Conservation (phyloP, 2,888 invertebrate species). For the Prostheceraeus crozeri region DNA sequence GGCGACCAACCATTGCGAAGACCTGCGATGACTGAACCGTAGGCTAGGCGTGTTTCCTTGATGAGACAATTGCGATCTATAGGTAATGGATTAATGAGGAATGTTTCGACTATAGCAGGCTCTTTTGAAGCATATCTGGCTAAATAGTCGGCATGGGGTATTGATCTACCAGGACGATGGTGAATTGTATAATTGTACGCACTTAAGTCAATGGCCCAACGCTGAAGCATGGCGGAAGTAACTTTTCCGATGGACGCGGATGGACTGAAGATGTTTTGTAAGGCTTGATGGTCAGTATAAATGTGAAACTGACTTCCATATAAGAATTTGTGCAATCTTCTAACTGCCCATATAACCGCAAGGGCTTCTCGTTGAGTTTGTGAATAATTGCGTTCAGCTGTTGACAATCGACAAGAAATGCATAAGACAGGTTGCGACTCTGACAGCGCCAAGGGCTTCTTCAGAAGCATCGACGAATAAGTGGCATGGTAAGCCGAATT, state of each 20-base stretch:
- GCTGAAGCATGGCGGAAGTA: slow-evolving; percentile 21
- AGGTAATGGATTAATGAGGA: slow-evolving; percentile 21
- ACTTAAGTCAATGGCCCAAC: slow-evolving; percentile 23
- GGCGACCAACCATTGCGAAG: slow-evolving; percentile 13
- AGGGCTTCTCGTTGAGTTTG: slow-evolving; percentile 18
- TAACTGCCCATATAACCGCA: slow-evolving; percentile 20
- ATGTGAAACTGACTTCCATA: slow-evolving; percentile 13
- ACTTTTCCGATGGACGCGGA: background rate
- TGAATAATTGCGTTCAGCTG: background rate
- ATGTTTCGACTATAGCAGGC: slow-evolving; percentile 7
- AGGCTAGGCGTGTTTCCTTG: background rate
- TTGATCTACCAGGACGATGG: slow-evolving; percentile 13
- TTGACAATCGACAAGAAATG: background rate
- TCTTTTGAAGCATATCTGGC: slow-evolving; percentile 7
- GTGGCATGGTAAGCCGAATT: background rate
- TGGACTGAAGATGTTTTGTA: slow-evolving; percentile 6
- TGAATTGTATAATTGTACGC: slow-evolving; percentile 20
- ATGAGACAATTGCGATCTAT: slow-evolving; percentile 9
- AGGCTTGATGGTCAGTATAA: slow-evolving; percentile 12
- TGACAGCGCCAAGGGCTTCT: slow-evolving; percentile 12
- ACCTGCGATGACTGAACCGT: slow-evolving; percentile 20
- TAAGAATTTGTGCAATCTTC: slow-evolving; percentile 17
- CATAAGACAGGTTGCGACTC: slow-evolving; percentile 13
- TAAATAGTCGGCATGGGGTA: slow-evolving; percentile 15
- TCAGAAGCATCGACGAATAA: slow-evolving; percentile 9